Percentiles rank a stretch among this genome's conserved stretches.
These are phyloP conservation scores for Bos taurus DNA, from an alignment of 2,113 vertebrate species.

Conservation along the genomic window DNA sequence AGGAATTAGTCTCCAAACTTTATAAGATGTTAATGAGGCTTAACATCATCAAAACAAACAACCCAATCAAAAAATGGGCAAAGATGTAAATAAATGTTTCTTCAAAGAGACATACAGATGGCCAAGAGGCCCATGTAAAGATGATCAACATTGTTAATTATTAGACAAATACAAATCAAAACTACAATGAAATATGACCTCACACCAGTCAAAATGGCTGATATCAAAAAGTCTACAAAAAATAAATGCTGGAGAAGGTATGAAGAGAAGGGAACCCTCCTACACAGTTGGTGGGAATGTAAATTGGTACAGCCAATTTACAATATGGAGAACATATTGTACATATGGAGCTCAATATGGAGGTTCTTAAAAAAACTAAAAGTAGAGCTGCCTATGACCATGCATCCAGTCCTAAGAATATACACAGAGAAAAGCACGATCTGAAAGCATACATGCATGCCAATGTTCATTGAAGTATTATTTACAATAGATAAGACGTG, in stretches of 20 bases:
- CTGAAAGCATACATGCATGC: background rate
- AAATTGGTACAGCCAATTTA: background rate
- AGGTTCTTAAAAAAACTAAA: background rate
- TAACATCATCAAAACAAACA: background rate
- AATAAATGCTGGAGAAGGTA: background rate
- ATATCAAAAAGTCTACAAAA: background rate
- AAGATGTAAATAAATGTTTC: background rate
- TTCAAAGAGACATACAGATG: background rate
- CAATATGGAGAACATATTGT: background rate
- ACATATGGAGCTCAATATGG: background rate
- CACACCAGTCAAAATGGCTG: background rate
- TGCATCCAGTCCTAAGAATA: background rate
- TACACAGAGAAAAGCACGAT: background rate
- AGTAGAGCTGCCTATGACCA: background rate
- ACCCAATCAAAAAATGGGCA: background rate
- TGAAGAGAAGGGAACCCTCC: background rate
- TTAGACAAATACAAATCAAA: background rate
- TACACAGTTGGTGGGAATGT: background rate
- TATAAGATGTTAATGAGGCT: background rate
- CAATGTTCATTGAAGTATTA: background rate
- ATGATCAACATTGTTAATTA: background rate
- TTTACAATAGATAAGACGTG: background rate
- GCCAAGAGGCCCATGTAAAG: background rate
- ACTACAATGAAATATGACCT: background rate
- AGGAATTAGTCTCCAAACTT: background rate